These are phyloP conservation scores for Aethes cnicana DNA, from an alignment of 2,888 invertebrate species.

Conservation along the genomic window DNA sequence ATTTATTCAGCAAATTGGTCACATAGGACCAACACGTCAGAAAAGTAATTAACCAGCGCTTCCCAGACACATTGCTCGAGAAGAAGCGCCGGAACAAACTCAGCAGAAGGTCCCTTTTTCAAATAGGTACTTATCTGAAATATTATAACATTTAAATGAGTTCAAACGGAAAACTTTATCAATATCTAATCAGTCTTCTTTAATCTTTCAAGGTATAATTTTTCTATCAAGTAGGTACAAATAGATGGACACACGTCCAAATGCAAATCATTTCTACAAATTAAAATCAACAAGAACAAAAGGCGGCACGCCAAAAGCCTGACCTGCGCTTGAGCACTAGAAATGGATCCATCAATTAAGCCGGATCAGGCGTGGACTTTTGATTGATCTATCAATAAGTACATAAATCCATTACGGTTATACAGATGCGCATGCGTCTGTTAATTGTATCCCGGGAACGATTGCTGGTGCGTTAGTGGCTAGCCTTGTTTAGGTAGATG, in stretches of 20 bases:
- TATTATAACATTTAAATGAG: too few relatives aligned
- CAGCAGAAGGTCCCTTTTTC: too few relatives aligned
- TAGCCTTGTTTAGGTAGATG: conserved; percentile 14
- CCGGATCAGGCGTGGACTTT: conserved; percentile 53
- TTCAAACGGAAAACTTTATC: too few relatives aligned
- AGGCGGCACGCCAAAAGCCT: conserved; percentile 47
- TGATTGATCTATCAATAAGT: conserved; percentile 81
- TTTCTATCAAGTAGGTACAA: too few relatives aligned
- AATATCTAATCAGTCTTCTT: too few relatives aligned
- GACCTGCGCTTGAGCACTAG: conserved; percentile 41
- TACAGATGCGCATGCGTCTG: conserved; percentile 60
- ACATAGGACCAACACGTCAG: too few relatives aligned
- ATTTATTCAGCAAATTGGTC: too few relatives aligned
- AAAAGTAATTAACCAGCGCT: too few relatives aligned
- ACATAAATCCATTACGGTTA: conserved; percentile 75
- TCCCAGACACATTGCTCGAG: too few relatives aligned
- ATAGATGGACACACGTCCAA: background rate
- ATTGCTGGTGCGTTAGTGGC: conserved; percentile 32
- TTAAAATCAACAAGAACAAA: conserved; percentile 35
- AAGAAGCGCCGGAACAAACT: too few relatives aligned
- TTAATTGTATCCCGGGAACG: conserved; percentile 77
- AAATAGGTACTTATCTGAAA: too few relatives aligned
- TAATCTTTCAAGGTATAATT: too few relatives aligned
- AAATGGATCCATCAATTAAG: conserved; percentile 73
- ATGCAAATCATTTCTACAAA: background rate